A percentile compares a stretch with the other conserved stretches of the same genome.
Conservation (phyloP, 1,140 invertebrate genomes). For the Kradibia gibbosae region DNA sequence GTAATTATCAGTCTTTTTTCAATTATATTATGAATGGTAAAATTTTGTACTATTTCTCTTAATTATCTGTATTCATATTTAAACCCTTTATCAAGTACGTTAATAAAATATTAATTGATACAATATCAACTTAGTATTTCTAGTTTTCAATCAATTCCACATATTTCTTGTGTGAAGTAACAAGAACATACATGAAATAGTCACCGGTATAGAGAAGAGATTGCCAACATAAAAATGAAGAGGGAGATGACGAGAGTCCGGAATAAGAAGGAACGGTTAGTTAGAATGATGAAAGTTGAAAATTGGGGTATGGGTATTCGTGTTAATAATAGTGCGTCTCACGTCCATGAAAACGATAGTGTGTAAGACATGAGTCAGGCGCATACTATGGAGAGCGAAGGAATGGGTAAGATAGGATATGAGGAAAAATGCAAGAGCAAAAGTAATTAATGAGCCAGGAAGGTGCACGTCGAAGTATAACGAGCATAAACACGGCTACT, state of each 20-base stretch:
- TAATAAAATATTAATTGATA: no score
- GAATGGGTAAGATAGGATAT: neutral
- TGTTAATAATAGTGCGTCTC: slow-evolving; percentile 40
- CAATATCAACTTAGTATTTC: no score
- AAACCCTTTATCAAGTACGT: no score
- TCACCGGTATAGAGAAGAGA: neutral
- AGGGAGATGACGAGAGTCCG: neutral
- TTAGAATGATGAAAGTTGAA: slow-evolving; percentile 6
- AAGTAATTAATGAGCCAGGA: slow-evolving; percentile 52
- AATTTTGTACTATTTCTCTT: no score
- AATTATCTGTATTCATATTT: no score
- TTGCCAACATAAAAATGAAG: neutral
- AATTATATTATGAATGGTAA: no score
- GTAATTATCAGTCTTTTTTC: no score
- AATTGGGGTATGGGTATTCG: slow-evolving; percentile 28
- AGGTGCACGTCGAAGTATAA: slow-evolving; percentile 45
- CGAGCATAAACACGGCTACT: slow-evolving; percentile 53
- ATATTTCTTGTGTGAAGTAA: neutral
- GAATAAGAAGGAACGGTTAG: neutral
- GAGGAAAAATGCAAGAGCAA: slow-evolving; percentile 9
- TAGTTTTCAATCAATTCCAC: no score
- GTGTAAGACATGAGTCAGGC: neutral
- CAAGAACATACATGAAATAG: neutral
- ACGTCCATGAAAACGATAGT: neutral
- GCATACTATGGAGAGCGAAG: neutral